Evolutionary conservation across 2,888 invertebrate species (phyloP).

Genomic region (Gastrophysa polygoni): DNA sequence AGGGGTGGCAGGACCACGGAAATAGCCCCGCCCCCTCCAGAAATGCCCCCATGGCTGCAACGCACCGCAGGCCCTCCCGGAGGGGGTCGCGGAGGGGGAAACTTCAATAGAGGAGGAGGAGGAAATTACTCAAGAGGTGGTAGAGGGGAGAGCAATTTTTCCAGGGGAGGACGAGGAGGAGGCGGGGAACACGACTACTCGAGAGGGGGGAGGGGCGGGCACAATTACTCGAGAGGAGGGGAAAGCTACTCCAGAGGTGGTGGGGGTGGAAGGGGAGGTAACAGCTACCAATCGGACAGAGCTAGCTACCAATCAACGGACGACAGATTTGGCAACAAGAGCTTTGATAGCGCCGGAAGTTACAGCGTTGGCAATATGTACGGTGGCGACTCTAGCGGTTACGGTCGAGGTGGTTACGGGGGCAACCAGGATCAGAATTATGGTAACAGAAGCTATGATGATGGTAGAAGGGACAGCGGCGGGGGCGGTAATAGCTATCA

Average conservation of each 20-base stretch:
- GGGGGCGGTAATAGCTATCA: slow-evolving; percentile 47
- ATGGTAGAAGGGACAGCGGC: slow-evolving; percentile 44
- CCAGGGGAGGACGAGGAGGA: slow-evolving; percentile 18
- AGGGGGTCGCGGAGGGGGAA: slow-evolving; percentile 59
- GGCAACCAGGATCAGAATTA: no score
- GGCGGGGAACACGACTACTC: slow-evolving; percentile 18
- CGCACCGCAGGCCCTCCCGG: slow-evolving; percentile 61
- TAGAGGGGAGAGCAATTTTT: slow-evolving; percentile 37
- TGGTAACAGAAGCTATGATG: slow-evolving; percentile 39
- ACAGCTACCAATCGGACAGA: slow-evolving; percentile 16
- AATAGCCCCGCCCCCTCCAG: slow-evolving; percentile 91
- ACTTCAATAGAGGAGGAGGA: slow-evolving; percentile 51
- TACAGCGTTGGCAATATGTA: slow-evolving; percentile 23
- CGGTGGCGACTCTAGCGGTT: slow-evolving; percentile 8
- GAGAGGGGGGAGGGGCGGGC: neutral
- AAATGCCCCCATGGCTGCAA: slow-evolving; percentile 96
- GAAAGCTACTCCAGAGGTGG: slow-evolving; percentile 34
- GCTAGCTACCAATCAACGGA: slow-evolving; percentile 25
- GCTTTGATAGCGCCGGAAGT: slow-evolving; percentile 43
- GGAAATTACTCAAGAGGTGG: slow-evolving; percentile 41
- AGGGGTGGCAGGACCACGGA: slow-evolving; percentile 92
- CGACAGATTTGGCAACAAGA: slow-evolving; percentile 21
- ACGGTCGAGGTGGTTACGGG: slow-evolving; percentile 33
- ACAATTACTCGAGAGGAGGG: slow-evolving; percentile 36
- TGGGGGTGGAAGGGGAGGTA: slow-evolving; percentile 24